Base-by-base conservation (phyloP, 1,140 invertebrate genomes). In the Acromyrmex heyeri region DNA sequence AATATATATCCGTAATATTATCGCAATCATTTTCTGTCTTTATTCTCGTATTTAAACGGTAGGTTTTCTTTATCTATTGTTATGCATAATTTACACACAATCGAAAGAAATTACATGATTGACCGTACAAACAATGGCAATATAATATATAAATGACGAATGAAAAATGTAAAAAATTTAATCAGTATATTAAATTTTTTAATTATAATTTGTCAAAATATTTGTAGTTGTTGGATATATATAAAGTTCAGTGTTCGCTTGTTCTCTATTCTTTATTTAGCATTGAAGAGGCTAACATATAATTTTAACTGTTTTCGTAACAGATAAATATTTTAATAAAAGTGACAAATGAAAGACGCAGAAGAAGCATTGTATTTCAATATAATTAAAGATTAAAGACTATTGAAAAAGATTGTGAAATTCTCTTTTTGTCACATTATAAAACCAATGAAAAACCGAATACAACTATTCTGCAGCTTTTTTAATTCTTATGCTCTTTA, bases 381-480 rank as follows among this genome's bases (percentile, higher is more conserved):
- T 38, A 69, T 12, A 0, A 55, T 59, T 27, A 30, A 57, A 12
- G 8, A 57, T 59, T 27, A 30, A 57, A 16, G 5, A 44, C 18
- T 27, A 44, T 59, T 72, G 53, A n/a, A 81, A 34, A 18, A 59
- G 55, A 44, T 70, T 81, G 48, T 14, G 16, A 44, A 38, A 30
- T 59, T 27, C 6, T 14, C 14, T n/a, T 7, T 59, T 27, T 30
- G 53, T 21, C 34, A 21, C 70, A 48, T 72, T 44, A 16, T 82
- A 30, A 73, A 81, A 57, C 50, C 44, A 18, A 16, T 27, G 50
- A 30, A 27, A 82, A 82, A 44, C 34, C 10, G 24, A 81, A 82
- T 82, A 30, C 12, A 48, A 50, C 16, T 53, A 67, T 79, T 44
- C 24, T 59, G 24, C 16, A 50, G 18, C 8, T 72, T 59, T 70